A percentile compares a stretch with the other conserved stretches of the same genome.
Evolutionary conservation across 2,888 invertebrate genomes (phyloP).

Genomic region (Malthinus flaveolus): DNA sequence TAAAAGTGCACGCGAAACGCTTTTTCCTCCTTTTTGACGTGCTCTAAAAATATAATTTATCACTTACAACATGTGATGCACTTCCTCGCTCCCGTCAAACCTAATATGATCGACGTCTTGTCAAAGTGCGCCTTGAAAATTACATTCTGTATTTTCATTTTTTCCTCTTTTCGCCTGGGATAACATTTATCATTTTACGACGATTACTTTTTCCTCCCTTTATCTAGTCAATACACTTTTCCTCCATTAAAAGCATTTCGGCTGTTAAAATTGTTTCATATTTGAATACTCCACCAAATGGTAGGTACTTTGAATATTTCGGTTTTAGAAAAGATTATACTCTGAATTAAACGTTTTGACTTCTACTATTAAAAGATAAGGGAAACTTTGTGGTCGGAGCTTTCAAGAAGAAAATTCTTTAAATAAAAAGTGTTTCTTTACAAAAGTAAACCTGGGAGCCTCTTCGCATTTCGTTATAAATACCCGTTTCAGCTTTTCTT

Average conservation of each 20-base stretch:
- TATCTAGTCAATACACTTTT: background rate
- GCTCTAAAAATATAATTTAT: conserved; percentile 10
- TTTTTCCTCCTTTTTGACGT: too few relatives aligned
- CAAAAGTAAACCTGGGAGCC: too few relatives aligned
- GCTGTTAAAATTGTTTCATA: background rate
- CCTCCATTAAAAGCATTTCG: conserved; percentile 7
- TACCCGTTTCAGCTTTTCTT: too few relatives aligned
- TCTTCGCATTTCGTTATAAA: too few relatives aligned
- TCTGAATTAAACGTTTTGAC: too few relatives aligned
- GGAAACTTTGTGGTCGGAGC: too few relatives aligned
- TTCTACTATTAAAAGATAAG: too few relatives aligned
- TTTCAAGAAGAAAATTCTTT: too few relatives aligned
- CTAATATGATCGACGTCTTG: conserved; percentile 18
- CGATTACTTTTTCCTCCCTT: background rate
- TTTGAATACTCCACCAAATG: background rate
- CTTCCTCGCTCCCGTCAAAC: conserved; percentile 10
- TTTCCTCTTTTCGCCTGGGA: background rate
- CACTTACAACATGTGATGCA: conserved; percentile 1
- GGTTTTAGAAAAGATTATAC: too few relatives aligned
- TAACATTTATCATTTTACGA: conserved; percentile 15
- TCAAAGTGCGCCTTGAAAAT: conserved; percentile 11
- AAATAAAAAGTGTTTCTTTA: too few relatives aligned
- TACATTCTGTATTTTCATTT: background rate
- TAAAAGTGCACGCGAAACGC: too few relatives aligned
- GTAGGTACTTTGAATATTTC: too few relatives aligned